Conservation (phyloP, 2,888 invertebrate genomes). For the Volucella inflata region DNA sequence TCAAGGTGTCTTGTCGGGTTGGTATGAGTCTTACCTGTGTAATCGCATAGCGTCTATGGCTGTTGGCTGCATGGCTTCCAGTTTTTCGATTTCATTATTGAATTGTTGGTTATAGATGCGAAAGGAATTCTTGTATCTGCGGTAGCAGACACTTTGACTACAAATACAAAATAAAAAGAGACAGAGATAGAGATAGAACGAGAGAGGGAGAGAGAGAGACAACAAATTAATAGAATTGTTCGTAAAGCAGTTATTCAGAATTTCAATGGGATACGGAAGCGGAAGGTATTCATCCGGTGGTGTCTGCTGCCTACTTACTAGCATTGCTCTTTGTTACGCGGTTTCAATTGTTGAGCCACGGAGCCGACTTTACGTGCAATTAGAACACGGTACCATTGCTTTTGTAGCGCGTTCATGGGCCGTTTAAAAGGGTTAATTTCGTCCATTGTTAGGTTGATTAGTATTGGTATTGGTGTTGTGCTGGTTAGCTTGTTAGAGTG, state of each 20-base stretch:
- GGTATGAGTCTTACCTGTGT: slow-evolving; percentile 81
- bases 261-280: slow-evolving; percentile 48
- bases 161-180: neutral
- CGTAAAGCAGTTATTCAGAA: slow-evolving; percentile 41
- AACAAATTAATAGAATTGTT: slow-evolving; percentile 60
- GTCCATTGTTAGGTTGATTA: slow-evolving; percentile 52
- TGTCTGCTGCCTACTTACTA: slow-evolving; percentile 79
- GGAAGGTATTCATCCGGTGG: slow-evolving; percentile 77
- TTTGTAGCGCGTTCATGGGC: slow-evolving; percentile 82
- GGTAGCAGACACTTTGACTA: slow-evolving; percentile 81
- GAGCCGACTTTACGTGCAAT: slow-evolving; percentile 81
- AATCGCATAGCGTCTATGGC: slow-evolving; percentile 83
- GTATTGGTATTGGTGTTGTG: neutral
- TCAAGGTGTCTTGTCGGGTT: neutral
- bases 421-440: slow-evolving; percentile 81
- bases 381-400: slow-evolving; percentile 82
- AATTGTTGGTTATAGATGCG: slow-evolving; percentile 82
- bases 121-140: slow-evolving; percentile 81
- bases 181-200: too few species aligned
- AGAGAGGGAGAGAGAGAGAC: slow-evolving; percentile 35
- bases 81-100: slow-evolving; percentile 82
- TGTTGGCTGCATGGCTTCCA: slow-evolving; percentile 83
- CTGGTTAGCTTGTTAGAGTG: too few species aligned
- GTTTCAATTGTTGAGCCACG: slow-evolving; percentile 77
- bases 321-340: slow-evolving; percentile 77